Base-by-base conservation (phyloP, 2,888 invertebrate genomes). In the Tillus elongatus region DNA sequence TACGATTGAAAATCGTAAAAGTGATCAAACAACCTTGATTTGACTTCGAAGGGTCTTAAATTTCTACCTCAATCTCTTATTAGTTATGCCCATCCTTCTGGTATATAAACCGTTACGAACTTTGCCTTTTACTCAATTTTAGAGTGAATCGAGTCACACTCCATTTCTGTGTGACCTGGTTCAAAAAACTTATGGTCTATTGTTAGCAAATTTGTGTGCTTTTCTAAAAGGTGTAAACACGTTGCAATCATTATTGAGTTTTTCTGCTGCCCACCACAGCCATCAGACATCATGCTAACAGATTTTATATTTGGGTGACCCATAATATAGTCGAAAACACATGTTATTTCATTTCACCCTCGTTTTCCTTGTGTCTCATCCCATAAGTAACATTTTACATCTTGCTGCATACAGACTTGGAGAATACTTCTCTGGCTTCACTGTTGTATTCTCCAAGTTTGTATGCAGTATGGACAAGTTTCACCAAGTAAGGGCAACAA, bases 311-410 rank as follows among this genome's bases (percentile, higher is more conserved):
- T 46, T 46, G 11, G 28, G 26, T 42, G 41, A 28, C 26, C 26
- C 33, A 33, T 29, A 14, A 50, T 42, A 33, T 46, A 54, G 28
- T 45, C 40, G 37, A 44, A 35, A 13, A 53, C 35, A 35, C 51
- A 52, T 4, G 50, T 30, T 33, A 56, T 53, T 44, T 57, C 52
- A 36, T 53, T 52, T 37, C 39, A 47, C 43, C 54, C 51, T 27
- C 54, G 42, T 47, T 55, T 54, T 15, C 52, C 56, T 44, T 54
- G 44, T 8, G 51, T 53, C 42, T 60, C 51, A 43, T 55, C 46
- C 53, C 53, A 52, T 24, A 51, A 40, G 40, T 50, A 52, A 44
- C 53, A 56, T 19, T 38, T 35, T 32, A 52, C 52, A n/a, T n/a
- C n/a, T n/a, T n/a, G n/a, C n/a, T n/a, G n/a, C n/a, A n/a, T n/a